These are phyloP conservation scores for Taphrorychus bicolor DNA, from an alignment of 2,888 invertebrate species.

Conservation along the genomic window DNA sequence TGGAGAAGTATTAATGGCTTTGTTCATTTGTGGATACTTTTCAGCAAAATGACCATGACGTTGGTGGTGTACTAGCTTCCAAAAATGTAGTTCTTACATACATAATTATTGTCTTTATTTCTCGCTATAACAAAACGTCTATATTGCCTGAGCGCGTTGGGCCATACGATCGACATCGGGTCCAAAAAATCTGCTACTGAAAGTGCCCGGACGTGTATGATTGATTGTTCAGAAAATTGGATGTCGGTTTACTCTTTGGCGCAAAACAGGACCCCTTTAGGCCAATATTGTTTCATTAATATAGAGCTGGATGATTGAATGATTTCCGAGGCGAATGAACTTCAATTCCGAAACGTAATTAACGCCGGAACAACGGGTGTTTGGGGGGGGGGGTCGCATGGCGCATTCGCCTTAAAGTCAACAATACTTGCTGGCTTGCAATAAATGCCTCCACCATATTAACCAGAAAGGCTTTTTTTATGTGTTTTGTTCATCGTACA, in stretches of 20 bases:
- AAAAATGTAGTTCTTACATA: too few relatives aligned
- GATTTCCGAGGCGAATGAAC: not conserved
- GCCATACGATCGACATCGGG: not conserved
- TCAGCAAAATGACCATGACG: too few relatives aligned
- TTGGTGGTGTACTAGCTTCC: too few relatives aligned
- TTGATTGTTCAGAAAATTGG: conserved; percentile 1
- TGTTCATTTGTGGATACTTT: too few relatives aligned
- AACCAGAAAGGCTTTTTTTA: too few relatives aligned
- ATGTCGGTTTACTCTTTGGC: not conserved
- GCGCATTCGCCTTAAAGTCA: too few relatives aligned
- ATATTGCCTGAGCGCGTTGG: not conserved
- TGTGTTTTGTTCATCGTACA: too few relatives aligned
- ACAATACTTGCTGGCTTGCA: too few relatives aligned
- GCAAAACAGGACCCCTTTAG: not conserved
- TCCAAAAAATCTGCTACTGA: conserved; percentile 1
- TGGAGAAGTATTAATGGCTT: too few relatives aligned
- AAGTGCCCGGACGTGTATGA: conserved; percentile 2
- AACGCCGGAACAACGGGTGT: not conserved
- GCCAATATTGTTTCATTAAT: conserved; percentile 2
- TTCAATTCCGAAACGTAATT: not conserved
- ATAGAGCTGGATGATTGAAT: not conserved
- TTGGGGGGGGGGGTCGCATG: not conserved
- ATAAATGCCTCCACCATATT: too few relatives aligned
- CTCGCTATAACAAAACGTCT: too few relatives aligned
- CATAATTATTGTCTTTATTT: too few relatives aligned